These are phyloP conservation scores for Lota lota DNA, from an alignment of 2,113 vertebrate genomes.

Conservation along the genomic window DNA sequence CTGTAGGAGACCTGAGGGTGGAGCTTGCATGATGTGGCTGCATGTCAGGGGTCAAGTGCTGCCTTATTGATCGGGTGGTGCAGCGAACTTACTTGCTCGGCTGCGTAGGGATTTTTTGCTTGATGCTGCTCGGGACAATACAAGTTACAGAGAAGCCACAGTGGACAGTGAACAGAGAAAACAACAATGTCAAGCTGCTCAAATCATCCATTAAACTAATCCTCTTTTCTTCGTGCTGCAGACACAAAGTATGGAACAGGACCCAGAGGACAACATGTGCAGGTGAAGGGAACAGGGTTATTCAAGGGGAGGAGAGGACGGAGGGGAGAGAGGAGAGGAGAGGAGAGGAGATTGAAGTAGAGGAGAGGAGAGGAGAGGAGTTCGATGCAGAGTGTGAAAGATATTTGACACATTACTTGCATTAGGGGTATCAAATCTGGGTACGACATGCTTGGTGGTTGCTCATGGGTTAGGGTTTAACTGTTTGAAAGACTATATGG, in stretches of 20 bases:
- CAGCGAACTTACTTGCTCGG: slow-evolving; percentile 95
- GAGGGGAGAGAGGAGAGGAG: too few relatives aligned
- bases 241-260: slow-evolving; percentile 9
- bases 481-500: neutral
- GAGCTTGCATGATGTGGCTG: slow-evolving; percentile 86
- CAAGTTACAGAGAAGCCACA: slow-evolving; percentile 86
- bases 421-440: too few relatives aligned
- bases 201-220: neutral
- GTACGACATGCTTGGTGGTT: too few relatives aligned
- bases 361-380: too few relatives aligned
- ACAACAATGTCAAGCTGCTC: slow-evolving; percentile 60
- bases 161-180: slow-evolving; percentile 81
- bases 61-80: slow-evolving; percentile 70
- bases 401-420: too few relatives aligned
- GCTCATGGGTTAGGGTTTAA: neutral
- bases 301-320: slow-evolving; percentile 2
- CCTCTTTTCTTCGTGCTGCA: neutral
- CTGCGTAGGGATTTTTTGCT: slow-evolving; percentile 95
- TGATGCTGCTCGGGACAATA: slow-evolving; percentile 94
- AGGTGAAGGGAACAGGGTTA: slow-evolving; percentile 21
- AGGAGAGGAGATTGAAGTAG: neutral
- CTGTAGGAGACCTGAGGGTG: slow-evolving; percentile 75
- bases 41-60: slow-evolving; percentile 76
- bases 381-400: too few relatives aligned
- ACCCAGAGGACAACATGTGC: neutral